These are phyloP conservation scores for Caradrina kadenii DNA, from an alignment of 2,888 invertebrate species.

Conservation along the genomic window DNA sequence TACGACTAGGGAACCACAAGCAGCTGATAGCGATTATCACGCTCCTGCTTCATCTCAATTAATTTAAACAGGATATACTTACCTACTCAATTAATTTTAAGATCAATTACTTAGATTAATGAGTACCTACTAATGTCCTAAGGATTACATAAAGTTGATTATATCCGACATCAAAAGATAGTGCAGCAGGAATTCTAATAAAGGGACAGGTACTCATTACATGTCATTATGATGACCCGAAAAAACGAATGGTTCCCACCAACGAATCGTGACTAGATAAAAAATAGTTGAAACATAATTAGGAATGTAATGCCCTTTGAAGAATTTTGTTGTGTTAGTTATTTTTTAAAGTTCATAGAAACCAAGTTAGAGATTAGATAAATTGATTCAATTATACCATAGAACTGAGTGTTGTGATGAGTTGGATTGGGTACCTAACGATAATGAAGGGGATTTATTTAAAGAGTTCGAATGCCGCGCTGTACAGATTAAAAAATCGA, in stretches of 20 bases:
- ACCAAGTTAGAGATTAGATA: slow-evolving; percentile 38
- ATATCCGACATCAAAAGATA: slow-evolving; percentile 27
- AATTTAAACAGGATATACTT: neutral
- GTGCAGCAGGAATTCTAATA: slow-evolving; percentile 53
- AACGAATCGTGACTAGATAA: slow-evolving; percentile 70
- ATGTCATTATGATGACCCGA: slow-evolving; percentile 69
- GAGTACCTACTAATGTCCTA: slow-evolving; percentile 16
- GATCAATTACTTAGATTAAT: slow-evolving; percentile 8
- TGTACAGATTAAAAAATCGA: slow-evolving; percentile 1
- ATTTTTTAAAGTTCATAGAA: slow-evolving; percentile 52
- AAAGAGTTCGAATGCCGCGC: slow-evolving; percentile 2
- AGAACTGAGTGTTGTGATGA: slow-evolving; percentile 12
- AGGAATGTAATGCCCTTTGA: slow-evolving; percentile 64
- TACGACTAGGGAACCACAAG: neutral
- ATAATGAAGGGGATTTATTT: slow-evolving; percentile 4
- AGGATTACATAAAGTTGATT: slow-evolving; percentile 46
- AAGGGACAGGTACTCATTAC: slow-evolving; percentile 66
- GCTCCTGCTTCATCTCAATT: neutral
- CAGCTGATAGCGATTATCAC: neutral
- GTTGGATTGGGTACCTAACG: slow-evolving; percentile 13
- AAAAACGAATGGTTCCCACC: slow-evolving; percentile 67
- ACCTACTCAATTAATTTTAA: no score
- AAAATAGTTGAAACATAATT: slow-evolving; percentile 67
- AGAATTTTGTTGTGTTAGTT: slow-evolving; percentile 54
- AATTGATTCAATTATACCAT: slow-evolving; percentile 43